These are phyloP conservation scores for Acanthurus lineatus DNA, from an alignment of 2,797 vertebrate genomes.

Conservation along the genomic window DNA sequence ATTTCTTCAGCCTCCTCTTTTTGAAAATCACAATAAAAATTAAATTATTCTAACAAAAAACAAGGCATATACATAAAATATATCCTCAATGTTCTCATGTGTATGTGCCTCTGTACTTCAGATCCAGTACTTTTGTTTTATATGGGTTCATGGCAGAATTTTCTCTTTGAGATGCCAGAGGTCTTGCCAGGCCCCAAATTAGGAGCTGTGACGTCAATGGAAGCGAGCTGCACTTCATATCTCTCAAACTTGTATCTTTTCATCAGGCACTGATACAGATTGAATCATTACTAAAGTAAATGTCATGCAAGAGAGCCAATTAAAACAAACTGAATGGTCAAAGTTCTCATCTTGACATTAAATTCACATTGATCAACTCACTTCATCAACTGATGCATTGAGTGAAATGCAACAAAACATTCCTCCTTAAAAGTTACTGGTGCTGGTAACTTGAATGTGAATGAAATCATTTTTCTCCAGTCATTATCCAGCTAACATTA, in stretches of 20 bases:
- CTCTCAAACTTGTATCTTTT: not conserved
- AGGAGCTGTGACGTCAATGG: not conserved
- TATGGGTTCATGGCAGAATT: not conserved
- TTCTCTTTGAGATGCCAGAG: not conserved
- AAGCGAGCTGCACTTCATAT: not conserved
- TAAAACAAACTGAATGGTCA: too few relatives aligned
- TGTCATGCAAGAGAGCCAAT: too few relatives aligned
- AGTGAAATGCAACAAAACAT: too few relatives aligned
- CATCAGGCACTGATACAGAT: too few relatives aligned
- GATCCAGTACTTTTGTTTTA: not conserved
- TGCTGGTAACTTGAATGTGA: too few relatives aligned
- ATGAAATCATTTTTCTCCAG: too few relatives aligned
- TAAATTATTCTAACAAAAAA: constrained; percentile 1
- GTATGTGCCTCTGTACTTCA: not conserved
- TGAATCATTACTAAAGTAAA: too few relatives aligned
- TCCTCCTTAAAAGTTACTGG: too few relatives aligned
- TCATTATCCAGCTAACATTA: too few relatives aligned
- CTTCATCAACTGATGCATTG: too few relatives aligned
- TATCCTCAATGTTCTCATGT: not conserved
- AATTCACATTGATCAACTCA: too few relatives aligned
- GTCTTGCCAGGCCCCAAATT: not conserved
- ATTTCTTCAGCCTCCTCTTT: not conserved
- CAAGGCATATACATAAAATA: not conserved
- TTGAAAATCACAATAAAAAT: not conserved
- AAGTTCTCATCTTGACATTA: too few relatives aligned